A percentile compares a stretch with the other conserved stretches of the same genome.
Evolutionary conservation across 92 coral and sea anemone genomes (phyloP).

Genomic region (Diadumene lineata): DNA sequence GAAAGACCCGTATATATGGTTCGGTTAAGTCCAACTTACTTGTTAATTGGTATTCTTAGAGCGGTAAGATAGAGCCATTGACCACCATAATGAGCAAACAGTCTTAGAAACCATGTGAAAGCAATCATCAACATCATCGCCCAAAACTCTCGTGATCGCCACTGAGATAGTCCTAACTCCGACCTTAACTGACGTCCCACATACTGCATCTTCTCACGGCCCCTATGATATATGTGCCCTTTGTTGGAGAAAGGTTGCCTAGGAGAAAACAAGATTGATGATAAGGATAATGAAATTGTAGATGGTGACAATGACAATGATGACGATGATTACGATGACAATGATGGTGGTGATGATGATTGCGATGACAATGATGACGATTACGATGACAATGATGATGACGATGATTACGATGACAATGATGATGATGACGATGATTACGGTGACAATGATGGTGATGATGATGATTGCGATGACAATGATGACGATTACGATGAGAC

Average conservation of each 20-base stretch:
- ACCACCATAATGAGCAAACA: slow-evolving; percentile 95
- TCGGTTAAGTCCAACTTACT: slow-evolving; percentile 65
- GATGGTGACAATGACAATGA: too few species aligned
- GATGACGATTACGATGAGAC: too few species aligned
- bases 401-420: too few species aligned
- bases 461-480: too few species aligned
- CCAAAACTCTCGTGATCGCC: slow-evolving; percentile 99
- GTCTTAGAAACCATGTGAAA: slow-evolving; percentile 93
- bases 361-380: too few species aligned
- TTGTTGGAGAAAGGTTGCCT: slow-evolving; percentile 97
- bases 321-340: too few species aligned
- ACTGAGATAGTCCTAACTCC: slow-evolving; percentile 96
- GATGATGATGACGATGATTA: too few species aligned
- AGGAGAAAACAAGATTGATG: neutral
- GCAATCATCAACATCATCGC: slow-evolving; percentile 96
- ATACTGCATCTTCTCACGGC: slow-evolving; percentile 99
- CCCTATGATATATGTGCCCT: slow-evolving; percentile 89
- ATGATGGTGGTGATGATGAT: too few species aligned
- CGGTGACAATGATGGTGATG: too few species aligned
- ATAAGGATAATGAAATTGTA: too few species aligned
- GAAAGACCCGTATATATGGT: neutral
- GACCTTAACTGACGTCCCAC: slow-evolving; percentile 96
- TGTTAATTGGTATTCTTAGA: slow-evolving; percentile 80
- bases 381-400: too few species aligned
- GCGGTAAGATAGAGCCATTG: slow-evolving; percentile 97